phyloP scores from a whole-genome alignment of 2,797 vertebrate species.

The Chelon auratus region DNA sequence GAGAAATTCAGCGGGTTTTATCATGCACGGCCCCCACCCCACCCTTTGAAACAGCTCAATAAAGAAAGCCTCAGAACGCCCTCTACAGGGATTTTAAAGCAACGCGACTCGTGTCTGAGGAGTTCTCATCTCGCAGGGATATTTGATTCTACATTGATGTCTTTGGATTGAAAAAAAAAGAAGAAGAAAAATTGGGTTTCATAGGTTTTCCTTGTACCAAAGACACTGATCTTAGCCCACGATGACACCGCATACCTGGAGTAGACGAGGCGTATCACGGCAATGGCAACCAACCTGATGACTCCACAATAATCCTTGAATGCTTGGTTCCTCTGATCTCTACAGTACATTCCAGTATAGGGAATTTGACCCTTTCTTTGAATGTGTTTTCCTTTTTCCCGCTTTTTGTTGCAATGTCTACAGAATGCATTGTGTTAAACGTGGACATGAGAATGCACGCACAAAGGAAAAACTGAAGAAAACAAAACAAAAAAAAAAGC shows the following conservation, averaged over 20 bases:
- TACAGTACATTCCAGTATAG: conserved; percentile 88
- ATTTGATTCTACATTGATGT: conserved; percentile 73
- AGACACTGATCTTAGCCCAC: conserved; percentile 58
- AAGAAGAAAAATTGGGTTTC: conserved; percentile 68
- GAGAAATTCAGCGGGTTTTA: conserved; percentile 32
- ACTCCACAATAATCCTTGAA: conserved; percentile 61
- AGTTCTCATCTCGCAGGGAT: conserved; percentile 72
- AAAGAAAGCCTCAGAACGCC: conserved; percentile 55
- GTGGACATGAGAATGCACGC: conserved; percentile 83
- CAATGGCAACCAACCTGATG: conserved; percentile 69
- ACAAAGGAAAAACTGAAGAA: conserved; percentile 67
- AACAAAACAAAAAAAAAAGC: conserved; percentile 66
- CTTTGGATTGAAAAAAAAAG: conserved; percentile 50
- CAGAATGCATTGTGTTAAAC: conserved; percentile 81
- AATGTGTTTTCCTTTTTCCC: conserved; percentile 81
- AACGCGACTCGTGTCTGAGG: conserved; percentile 62
- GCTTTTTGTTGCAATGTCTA: conserved; percentile 77
- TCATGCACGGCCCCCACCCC: conserved; percentile 11
- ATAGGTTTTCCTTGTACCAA: conserved; percentile 90
- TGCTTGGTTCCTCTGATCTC: conserved; percentile 86
- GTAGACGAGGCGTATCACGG: conserved; percentile 54
- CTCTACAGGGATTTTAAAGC: conserved; percentile 55
- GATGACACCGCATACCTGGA: conserved; percentile 60
- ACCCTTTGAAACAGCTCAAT: conserved; percentile 16
- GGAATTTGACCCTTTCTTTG: conserved; percentile 85